Evolutionary conservation across 2,888 invertebrate genomes (phyloP).

Genomic region (Ametastegia equiseti): DNA sequence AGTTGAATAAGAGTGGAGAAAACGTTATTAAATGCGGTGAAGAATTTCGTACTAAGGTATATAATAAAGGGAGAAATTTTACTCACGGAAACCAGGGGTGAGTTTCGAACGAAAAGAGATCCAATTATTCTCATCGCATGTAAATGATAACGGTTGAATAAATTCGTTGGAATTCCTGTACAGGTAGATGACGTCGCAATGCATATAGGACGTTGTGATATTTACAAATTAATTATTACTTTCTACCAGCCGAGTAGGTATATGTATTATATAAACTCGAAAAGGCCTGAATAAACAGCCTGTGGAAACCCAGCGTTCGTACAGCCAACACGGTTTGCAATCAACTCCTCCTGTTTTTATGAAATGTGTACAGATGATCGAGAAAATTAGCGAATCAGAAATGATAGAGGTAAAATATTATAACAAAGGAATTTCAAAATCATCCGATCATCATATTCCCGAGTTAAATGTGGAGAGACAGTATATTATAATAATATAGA

Average conservation of each 20-base stretch:
- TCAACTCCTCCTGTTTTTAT: no score
- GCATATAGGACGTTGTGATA: neutral
- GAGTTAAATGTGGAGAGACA: neutral
- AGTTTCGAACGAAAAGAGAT: neutral
- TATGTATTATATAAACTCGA: no score
- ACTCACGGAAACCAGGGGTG: no score
- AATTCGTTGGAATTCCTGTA: neutral
- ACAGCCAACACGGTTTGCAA: no score
- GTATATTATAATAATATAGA: neutral
- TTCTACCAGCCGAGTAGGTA: neutral
- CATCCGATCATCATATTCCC: no score
- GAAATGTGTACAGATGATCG: no score
- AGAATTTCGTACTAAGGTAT: neutral
- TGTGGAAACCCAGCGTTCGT: neutral
- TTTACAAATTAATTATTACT: constrained; percentile 11
- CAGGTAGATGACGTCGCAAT: neutral
- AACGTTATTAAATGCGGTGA: no score
- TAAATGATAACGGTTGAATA: neutral
- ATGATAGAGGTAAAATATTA: no score
- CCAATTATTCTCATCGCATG: neutral
- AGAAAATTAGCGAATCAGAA: no score
- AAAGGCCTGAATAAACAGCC: neutral
- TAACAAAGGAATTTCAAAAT: no score
- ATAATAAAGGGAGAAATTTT: no score
- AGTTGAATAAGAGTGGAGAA: no score